Conservation (phyloP, 2,113 vertebrate genomes). For the Lophura nycthemera region DNA sequence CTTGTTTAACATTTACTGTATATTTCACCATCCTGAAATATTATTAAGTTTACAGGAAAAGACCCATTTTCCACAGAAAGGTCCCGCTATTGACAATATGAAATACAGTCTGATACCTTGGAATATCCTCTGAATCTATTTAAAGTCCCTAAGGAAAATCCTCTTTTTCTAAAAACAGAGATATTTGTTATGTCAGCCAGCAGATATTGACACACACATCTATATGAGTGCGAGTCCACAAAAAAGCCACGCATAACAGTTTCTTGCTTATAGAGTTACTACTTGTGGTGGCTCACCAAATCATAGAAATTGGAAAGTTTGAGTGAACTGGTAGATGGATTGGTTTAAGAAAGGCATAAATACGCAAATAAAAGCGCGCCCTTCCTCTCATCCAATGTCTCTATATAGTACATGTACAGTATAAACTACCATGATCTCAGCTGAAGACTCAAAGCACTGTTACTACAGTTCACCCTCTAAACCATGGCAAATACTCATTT, state of each 20-base stretch:
- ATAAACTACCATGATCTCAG: neutral
- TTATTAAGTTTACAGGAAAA: conserved; percentile 70
- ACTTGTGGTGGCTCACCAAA: neutral
- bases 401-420: neutral
- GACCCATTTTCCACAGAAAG: conserved; percentile 53
- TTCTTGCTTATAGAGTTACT: neutral
- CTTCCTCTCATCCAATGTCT: neutral
- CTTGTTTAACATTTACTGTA: conserved; percentile 69
- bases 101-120: conserved; percentile 36
- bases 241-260: neutral
- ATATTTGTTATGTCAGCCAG: conserved; percentile 47
- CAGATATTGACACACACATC: neutral
- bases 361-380: neutral
- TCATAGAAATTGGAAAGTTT: neutral
- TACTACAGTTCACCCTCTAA: neutral
- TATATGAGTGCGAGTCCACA: neutral
- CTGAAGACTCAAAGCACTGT: neutral
- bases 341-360: neutral
- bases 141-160: conserved; percentile 54
- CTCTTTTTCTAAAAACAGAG: conserved; percentile 37
- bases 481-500: neutral
- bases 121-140: conserved; percentile 58
- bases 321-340: neutral
- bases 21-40: conserved; percentile 65
- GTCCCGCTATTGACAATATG: conserved; percentile 61